Evolutionary conservation across 2,888 invertebrate genomes (phyloP).

Genomic region (Aplocera efformata): DNA sequence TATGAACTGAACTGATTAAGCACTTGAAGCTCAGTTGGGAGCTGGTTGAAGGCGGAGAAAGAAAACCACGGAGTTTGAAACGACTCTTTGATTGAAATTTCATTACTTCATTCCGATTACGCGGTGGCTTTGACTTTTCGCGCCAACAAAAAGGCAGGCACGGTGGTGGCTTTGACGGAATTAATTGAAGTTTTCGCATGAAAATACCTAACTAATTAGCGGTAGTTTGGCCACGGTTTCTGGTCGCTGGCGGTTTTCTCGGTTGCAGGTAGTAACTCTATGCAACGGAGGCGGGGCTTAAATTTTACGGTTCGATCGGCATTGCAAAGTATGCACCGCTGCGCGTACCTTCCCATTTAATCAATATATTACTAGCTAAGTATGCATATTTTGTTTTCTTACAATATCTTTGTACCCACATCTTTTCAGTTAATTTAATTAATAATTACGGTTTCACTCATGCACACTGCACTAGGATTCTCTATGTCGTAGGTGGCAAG

Average conservation of each 20-base stretch:
- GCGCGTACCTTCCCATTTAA: not conserved
- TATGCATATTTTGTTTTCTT: too few relatives aligned
- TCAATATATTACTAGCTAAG: too few relatives aligned
- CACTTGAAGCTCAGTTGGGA: conserved; percentile 29
- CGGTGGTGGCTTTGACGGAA: conserved; percentile 57
- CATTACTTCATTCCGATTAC: conserved; percentile 52
- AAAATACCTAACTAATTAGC: conserved; percentile 65
- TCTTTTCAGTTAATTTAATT: too few relatives aligned
- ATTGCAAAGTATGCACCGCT: conserved; percentile 7
- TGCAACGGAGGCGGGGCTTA: conserved; percentile 4
- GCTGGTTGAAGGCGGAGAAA: conserved; percentile 29
- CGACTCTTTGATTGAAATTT: conserved; percentile 49
- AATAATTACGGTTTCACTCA: too few relatives aligned
- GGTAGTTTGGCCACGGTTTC: conserved; percentile 40
- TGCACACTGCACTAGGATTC: too few relatives aligned
- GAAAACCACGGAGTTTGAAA: conserved; percentile 41
- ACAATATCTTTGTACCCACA: too few relatives aligned
- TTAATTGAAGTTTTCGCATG: conserved; percentile 67
- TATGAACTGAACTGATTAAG: too few relatives aligned
- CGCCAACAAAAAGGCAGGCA: conserved; percentile 40
- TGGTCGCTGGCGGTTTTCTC: conserved; percentile 29
- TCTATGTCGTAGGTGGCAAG: too few relatives aligned
- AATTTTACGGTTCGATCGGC: conserved; percentile 30
- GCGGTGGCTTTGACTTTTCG: conserved; percentile 51
- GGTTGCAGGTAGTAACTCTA: conserved; percentile 8